Evolutionary conservation across 2,888 invertebrate genomes (phyloP), one percentile per base, ranked within the genome.

Genomic region (Chrysina gloriosa): DNA sequence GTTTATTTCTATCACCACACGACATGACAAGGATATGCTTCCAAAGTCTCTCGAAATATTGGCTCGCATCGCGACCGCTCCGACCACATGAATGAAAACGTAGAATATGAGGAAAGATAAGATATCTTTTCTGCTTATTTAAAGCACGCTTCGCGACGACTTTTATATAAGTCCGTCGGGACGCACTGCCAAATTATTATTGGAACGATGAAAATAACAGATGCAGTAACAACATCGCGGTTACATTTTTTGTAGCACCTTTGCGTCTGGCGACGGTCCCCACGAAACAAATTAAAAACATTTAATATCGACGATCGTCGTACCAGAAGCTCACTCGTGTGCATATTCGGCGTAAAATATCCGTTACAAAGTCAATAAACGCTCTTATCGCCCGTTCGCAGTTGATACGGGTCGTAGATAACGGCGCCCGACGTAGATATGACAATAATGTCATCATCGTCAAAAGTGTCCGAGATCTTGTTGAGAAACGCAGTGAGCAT

Each of bases 381-480:
- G n/a, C 3, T 6, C 16, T 50, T 50, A 50, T 50, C 50, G 29
- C 7, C 16, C 50, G 14, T 27, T 27, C 27, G 4, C 2, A 50
- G n/a, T 27, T 9, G 50, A 50, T 50, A 50, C n/a, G 16, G 27
- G 9, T 14, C 16, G 9, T 19, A 50, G 63, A 63, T 63, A 63
- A 63, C 11, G 56, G 2, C 6, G 4, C 47, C 19, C n/a, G 27
- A 1, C 31, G 27, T 25, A 27, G 29, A 45, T 45, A 67, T 34
- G 47, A 56, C 36, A 21, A 31, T 45, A 45, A 63, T 67, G 63
- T 67, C 66, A 23, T 31, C 52, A 9, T 67, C 66, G 14, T 31
- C 52, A 9, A 69, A 31, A 54, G 21, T 48, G 63, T 52, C 69
- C 27, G 66, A 69, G 52, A 61, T 66, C 58, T 54, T 69, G 19